Percentiles rank a stretch among this genome's conserved stretches.
These are phyloP conservation scores for Esox lucius DNA, from an alignment of 2,797 vertebrate species.

Conservation along the genomic window DNA sequence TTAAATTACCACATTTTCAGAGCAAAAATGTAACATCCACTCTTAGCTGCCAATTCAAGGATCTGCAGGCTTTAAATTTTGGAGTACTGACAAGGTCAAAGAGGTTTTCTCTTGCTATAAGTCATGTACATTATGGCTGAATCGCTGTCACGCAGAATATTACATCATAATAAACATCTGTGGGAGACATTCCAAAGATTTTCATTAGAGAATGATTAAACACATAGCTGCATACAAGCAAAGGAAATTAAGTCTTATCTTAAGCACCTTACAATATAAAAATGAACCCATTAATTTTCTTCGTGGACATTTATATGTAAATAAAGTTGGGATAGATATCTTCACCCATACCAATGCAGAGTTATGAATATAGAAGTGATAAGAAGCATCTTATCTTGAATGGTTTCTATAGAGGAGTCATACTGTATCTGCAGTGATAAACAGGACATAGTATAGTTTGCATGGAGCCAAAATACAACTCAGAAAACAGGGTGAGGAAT, in stretches of 20 bases:
- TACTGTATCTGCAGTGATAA: conserved; percentile 16
- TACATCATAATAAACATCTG: too few species aligned
- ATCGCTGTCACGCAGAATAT: too few species aligned
- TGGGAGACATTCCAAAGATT: conserved; percentile 3
- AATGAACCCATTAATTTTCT: conserved; percentile 18
- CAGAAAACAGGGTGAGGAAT: too few species aligned
- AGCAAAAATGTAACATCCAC: too few species aligned
- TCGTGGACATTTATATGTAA: conserved; percentile 20
- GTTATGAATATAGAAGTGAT: background rate
- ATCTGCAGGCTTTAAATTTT: too few species aligned
- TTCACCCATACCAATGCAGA: conserved; percentile 3
- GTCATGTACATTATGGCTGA: too few species aligned
- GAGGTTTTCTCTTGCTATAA: too few species aligned
- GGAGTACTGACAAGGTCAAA: too few species aligned
- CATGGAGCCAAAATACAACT: conserved; percentile 12
- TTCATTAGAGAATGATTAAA: background rate
- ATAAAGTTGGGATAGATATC: conserved; percentile 5
- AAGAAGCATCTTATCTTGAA: conserved; percentile 8
- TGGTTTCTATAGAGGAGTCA: background rate
- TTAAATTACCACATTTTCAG: too few species aligned
- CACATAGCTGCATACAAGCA: background rate
- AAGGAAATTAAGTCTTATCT: background rate
- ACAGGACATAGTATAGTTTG: background rate
- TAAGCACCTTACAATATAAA: conserved; percentile 12
- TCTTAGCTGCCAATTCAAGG: too few species aligned